A percentile compares a stretch with the other conserved stretches of the same genome.
phyloP scores from a whole-genome alignment of 2,113 vertebrate species.

The Xiphias gladius region DNA sequence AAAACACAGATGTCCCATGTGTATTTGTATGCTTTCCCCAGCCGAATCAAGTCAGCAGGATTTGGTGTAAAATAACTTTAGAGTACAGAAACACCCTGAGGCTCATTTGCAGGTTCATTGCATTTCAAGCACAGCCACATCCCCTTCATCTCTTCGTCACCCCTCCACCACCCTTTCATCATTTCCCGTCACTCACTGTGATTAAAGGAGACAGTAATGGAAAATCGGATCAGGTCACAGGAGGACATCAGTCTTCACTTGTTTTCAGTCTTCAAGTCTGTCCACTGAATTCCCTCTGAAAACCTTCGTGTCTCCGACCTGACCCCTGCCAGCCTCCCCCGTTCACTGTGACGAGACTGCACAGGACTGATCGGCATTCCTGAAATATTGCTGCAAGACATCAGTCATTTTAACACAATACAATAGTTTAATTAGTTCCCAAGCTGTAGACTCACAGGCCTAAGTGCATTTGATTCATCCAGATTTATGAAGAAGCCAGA shows the following conservation, averaged over 20 bases:
- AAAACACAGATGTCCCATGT: slow-evolving; percentile 3
- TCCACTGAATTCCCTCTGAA: slow-evolving; percentile 39
- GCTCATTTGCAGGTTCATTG: slow-evolving; percentile 55
- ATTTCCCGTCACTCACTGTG: slow-evolving; percentile 62
- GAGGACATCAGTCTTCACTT: slow-evolving; percentile 68
- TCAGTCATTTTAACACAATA: slow-evolving; percentile 47
- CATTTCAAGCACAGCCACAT: slow-evolving; percentile 62
- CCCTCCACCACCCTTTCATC: slow-evolving; percentile 65
- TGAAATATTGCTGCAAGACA: slow-evolving; percentile 46
- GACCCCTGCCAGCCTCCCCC: slow-evolving; percentile 17
- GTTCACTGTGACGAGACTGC: slow-evolving; percentile 25
- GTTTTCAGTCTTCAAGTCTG: slow-evolving; percentile 36
- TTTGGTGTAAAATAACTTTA: slow-evolving; percentile 57
- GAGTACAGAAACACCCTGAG: slow-evolving; percentile 47
- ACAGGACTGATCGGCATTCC: slow-evolving; percentile 47
- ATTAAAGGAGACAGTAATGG: slow-evolving; percentile 73
- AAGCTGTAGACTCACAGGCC: slow-evolving; percentile 30
- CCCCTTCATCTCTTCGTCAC: slow-evolving; percentile 62
- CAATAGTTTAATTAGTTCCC: slow-evolving; percentile 58
- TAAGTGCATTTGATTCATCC: slow-evolving; percentile 61
- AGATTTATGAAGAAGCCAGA: slow-evolving; percentile 54
- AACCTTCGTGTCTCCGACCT: slow-evolving; percentile 23
- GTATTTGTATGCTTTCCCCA: slow-evolving; percentile 27
- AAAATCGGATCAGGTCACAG: slow-evolving; percentile 73
- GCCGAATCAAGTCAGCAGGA: slow-evolving; percentile 42